These are phyloP conservation scores for Berghia stephanieae DNA, from an alignment of 1,140 invertebrate species.

Conservation along the genomic window DNA sequence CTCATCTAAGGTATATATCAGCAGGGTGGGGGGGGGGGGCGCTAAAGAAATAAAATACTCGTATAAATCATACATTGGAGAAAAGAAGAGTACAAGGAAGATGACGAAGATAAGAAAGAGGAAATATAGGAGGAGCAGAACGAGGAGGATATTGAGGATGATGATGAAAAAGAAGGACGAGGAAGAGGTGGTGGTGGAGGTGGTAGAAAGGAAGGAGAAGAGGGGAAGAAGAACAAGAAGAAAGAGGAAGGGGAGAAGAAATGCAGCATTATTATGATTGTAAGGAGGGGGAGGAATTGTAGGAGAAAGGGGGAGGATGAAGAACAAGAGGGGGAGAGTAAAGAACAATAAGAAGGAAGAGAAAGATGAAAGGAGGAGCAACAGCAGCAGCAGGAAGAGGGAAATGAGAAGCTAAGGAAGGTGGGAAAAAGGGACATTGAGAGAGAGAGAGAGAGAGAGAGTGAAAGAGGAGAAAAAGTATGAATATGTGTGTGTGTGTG, in stretches of 20 bases:
- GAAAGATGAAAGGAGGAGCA: constrained; percentile 14
- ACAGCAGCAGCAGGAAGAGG: constrained; percentile 13
- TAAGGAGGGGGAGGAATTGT: neutral
- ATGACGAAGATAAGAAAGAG: no score
- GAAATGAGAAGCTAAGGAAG: neutral
- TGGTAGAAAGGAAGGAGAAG: neutral
- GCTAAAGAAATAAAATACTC: no score
- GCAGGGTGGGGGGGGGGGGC: no score
- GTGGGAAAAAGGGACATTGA: neutral
- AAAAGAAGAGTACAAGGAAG: no score
- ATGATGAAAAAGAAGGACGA: neutral
- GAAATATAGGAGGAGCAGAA: no score
- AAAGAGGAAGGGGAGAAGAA: neutral
- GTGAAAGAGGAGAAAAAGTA: no score
- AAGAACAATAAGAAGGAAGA: no score
- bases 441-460: no score
- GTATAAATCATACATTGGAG: no score
- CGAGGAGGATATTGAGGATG: no score
- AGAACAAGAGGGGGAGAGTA: neutral
- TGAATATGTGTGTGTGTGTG: no score
- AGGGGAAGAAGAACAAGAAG: neutral
- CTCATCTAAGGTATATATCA: no score
- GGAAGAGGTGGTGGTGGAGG: neutral
- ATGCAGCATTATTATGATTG: neutral
- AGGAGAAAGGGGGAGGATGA: neutral